Percentiles rank a stretch among this genome's conserved stretches.
Conservation (phyloP, 2,797 vertebrate species). For the Danio choprae region DNA sequence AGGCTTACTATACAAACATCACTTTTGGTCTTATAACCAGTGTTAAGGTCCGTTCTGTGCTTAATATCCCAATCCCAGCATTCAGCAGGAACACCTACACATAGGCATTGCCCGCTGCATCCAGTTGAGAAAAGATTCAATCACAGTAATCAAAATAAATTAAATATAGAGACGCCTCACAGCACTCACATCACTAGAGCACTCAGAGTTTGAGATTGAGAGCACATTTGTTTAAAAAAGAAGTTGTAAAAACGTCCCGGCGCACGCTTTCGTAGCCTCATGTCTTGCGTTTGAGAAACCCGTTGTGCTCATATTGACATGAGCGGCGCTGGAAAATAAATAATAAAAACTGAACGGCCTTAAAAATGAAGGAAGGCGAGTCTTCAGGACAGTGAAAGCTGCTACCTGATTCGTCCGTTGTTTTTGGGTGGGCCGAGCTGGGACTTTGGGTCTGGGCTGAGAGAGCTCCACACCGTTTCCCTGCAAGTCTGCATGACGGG, state of each 20-base stretch:
- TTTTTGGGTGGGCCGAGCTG: constrained; percentile 85
- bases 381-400: constrained; percentile 72
- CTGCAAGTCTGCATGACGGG: constrained; percentile 90
- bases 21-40: constrained; percentile 60
- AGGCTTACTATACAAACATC: constrained; percentile 43
- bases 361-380: constrained; percentile 64
- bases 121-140: constrained; percentile 60
- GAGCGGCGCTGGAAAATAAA: constrained; percentile 57
- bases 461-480: constrained; percentile 94
- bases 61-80: constrained; percentile 51
- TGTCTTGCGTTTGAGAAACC: neutral
- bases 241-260: constrained; percentile 26
- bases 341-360: constrained; percentile 62
- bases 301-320: constrained; percentile 33
- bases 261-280: neutral
- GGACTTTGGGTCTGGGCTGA: constrained; percentile 96
- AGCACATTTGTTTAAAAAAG: neutral
- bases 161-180: constrained; percentile 66
- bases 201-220: constrained; percentile 24
- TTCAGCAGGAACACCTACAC: constrained; percentile 62
- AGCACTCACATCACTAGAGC: constrained; percentile 59
- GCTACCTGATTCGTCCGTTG: constrained; percentile 97
- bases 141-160: constrained; percentile 82
- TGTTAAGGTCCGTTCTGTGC: constrained; percentile 53
- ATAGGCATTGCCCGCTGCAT: constrained; percentile 42